Conservation (phyloP, 2,797 vertebrate genomes). For the Parauchenoglanis ngamensis region DNA sequence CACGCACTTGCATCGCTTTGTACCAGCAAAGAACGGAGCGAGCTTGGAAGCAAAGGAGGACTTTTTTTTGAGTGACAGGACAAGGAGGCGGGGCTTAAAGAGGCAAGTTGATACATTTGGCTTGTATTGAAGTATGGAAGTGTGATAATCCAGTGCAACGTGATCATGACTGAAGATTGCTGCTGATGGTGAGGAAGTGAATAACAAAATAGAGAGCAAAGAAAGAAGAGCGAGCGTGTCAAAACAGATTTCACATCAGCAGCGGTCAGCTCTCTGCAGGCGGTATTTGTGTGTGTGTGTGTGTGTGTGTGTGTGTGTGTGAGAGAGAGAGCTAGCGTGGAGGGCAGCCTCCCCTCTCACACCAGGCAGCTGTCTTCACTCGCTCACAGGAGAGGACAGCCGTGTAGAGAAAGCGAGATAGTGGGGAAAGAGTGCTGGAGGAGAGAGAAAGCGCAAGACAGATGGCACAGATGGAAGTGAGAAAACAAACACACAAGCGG, state of each 20-base stretch:
- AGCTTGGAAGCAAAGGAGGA: conserved; percentile 34
- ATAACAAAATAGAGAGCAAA: conserved; percentile 34
- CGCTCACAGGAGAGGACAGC: conserved; percentile 37
- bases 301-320: conserved; percentile 37
- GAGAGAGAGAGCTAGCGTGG: conserved; percentile 52
- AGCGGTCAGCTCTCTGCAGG: conserved; percentile 59
- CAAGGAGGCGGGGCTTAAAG: conserved; percentile 37
- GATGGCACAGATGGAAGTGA: conserved; percentile 30
- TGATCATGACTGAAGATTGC: not conserved
- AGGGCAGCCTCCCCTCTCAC: conserved; percentile 50
- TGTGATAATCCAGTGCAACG: not conserved
- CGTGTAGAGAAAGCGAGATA: conserved; percentile 21
- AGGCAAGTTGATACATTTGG: conserved; percentile 43
- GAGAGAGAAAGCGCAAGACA: conserved; percentile 15
- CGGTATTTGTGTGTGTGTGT: conserved; percentile 25
- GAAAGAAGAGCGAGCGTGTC: conserved; percentile 61
- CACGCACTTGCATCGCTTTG: conserved; percentile 33
- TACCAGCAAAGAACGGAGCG: conserved; percentile 25
- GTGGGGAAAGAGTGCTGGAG: conserved; percentile 48
- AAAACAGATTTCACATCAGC: conserved; percentile 65
- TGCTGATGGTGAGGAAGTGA: not conserved
- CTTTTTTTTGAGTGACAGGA: conserved; percentile 37
- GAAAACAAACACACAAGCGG: conserved; percentile 10
- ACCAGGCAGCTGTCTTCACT: conserved; percentile 49
- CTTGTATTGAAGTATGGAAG: conserved; percentile 13